Evolutionary conservation across 2,113 vertebrate genomes (phyloP).

Genomic region (Tragelaphus imberbis): DNA sequence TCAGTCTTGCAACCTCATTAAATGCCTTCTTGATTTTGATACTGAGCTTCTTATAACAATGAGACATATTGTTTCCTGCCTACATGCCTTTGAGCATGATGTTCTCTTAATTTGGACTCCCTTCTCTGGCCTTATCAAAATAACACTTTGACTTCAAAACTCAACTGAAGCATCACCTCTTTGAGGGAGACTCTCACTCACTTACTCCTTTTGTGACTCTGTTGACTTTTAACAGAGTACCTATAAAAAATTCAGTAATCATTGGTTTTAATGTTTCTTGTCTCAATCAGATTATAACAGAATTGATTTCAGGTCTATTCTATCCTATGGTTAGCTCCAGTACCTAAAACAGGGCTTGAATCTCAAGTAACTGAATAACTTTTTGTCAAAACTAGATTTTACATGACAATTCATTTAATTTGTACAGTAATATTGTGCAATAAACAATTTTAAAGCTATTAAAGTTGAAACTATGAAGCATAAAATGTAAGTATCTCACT

Average conservation of each 20-base stretch:
- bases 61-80: background rate
- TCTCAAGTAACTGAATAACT: background rate
- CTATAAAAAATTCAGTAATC: background rate
- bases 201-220: background rate
- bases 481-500: background rate
- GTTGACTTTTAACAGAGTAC: background rate
- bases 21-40: background rate
- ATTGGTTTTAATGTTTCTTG: background rate
- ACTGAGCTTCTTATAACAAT: background rate
- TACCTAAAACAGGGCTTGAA: background rate
- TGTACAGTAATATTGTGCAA: background rate
- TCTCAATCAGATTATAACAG: background rate
- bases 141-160: background rate
- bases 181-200: background rate
- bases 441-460: constrained; percentile 26
- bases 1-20: background rate
- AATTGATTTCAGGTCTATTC: background rate
- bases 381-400: background rate
- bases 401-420: background rate
- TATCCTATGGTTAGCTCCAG: background rate
- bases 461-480: background rate
- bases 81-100: background rate
- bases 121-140: background rate
- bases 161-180: background rate
- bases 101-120: background rate